phyloP scores from a whole-genome alignment of 2,113 vertebrate genomes.

The Gavialis gangeticus region DNA sequence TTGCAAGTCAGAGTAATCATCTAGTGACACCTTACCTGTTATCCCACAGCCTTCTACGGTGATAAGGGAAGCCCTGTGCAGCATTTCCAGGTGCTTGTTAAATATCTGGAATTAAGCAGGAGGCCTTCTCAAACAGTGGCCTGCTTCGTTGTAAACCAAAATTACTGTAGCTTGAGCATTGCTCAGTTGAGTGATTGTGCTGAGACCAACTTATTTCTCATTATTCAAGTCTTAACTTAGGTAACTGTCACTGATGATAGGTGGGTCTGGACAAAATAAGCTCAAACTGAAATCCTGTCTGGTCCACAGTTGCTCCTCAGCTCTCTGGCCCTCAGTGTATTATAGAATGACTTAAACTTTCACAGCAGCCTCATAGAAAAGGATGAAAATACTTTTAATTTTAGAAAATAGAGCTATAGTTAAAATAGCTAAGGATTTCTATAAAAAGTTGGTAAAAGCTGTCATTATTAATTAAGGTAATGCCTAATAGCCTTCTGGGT shows the following conservation, averaged over 20 bases:
- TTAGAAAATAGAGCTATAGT: not conserved
- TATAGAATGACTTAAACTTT: not conserved
- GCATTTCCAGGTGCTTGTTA: not conserved
- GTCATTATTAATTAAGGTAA: not conserved
- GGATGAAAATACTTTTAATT: not conserved
- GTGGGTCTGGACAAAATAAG: too few species aligned
- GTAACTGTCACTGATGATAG: not conserved
- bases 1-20: too few species aligned
- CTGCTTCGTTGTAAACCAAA: not conserved
- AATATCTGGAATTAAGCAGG: not conserved
- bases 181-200: not conserved
- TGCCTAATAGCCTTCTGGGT: not conserved
- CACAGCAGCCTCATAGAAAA: not conserved
- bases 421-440: not conserved
- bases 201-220: not conserved
- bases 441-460: not conserved
- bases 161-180: not conserved
- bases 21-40: too few species aligned
- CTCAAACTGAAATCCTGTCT: not conserved
- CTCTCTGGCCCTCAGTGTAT: not conserved
- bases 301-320: not conserved
- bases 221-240: not conserved
- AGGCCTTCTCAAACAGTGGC: not conserved
- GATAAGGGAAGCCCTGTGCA: too few species aligned
- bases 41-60: too few species aligned